Percentiles rank a stretch among this genome's conserved stretches.
These are phyloP conservation scores for Microcebus jonahi DNA, from an alignment of 2,113 vertebrate genomes.

Conservation along the genomic window DNA sequence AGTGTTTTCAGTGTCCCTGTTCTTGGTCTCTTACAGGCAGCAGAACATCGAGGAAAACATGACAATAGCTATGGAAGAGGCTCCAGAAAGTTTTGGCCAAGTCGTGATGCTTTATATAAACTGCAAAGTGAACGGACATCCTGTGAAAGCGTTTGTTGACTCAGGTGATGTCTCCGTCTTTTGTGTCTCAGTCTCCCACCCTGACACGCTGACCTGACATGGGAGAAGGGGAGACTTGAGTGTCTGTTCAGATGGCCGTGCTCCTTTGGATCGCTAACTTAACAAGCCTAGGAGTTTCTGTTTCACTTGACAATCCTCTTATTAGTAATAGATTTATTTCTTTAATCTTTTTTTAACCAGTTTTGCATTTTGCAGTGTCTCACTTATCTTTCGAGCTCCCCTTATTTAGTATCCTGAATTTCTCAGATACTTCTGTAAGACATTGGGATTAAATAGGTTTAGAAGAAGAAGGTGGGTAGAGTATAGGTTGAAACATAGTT, in stretches of 20 bases:
- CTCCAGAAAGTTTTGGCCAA: slow-evolving; percentile 98
- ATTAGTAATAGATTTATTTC: not conserved
- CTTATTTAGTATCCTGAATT: not conserved
- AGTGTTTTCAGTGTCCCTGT: slow-evolving; percentile 23
- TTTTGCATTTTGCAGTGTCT: not conserved
- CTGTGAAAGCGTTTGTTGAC: slow-evolving; percentile 99
- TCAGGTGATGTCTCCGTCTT: slow-evolving; percentile 87
- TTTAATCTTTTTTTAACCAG: not conserved
- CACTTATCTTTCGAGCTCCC: not conserved
- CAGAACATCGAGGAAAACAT: slow-evolving; percentile 99
- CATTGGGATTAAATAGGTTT: not conserved
- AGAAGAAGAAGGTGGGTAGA: not conserved
- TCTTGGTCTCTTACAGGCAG: slow-evolving; percentile 88
- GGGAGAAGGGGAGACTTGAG: not conserved
- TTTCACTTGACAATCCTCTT: not conserved
- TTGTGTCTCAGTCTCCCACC: not conserved
- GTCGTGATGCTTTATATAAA: slow-evolving; percentile 99
- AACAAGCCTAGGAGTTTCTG: not conserved
- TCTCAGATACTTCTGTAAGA: not conserved
- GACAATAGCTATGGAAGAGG: slow-evolving; percentile 99
- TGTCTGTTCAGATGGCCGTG: accelerated
- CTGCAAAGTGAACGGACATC: slow-evolving; percentile 98
- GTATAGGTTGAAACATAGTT: not conserved
- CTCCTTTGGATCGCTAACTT: not conserved
- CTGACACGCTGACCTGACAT: not conserved